Conservation (phyloP, 2,888 invertebrate species). For the Amphipyra berbera region DNA sequence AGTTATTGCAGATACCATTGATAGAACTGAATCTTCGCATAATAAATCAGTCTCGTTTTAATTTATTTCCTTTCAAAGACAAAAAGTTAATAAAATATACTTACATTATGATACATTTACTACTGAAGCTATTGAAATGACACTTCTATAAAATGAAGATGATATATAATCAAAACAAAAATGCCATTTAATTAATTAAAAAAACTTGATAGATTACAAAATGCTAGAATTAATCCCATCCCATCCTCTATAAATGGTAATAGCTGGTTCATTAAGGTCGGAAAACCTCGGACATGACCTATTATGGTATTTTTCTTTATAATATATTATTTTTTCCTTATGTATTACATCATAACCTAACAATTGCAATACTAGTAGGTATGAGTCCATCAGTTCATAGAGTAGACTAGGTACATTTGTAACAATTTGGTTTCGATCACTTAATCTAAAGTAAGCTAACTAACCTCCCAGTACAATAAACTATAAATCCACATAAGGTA, state of each 20-base stretch:
- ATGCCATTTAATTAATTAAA: constrained; percentile 36
- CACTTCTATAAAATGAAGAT: no score
- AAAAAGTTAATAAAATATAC: no score
- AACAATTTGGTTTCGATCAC: no score
- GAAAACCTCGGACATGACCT: constrained; percentile 13
- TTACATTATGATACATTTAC: no score
- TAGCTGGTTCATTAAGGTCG: constrained; percentile 11
- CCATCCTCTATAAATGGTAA: constrained; percentile 24
- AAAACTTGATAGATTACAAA: constrained; percentile 27
- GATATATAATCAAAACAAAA: neutral
- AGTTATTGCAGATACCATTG: no score
- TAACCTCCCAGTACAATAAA: no score
- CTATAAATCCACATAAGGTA: no score
- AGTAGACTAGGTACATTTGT: neutral
- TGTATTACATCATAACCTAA: constrained; percentile 11
- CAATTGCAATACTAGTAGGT: neutral
- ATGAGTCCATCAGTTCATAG: neutral
- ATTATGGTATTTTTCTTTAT: constrained; percentile 13
- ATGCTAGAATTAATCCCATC: constrained; percentile 25
- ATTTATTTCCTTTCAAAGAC: no score
- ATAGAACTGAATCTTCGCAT: no score
- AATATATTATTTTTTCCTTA: constrained; percentile 5
- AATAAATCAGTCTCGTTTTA: no score
- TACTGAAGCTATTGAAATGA: no score
- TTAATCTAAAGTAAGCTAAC: no score